A percentile compares a stretch with the other conserved stretches of the same genome.
phyloP scores from a whole-genome alignment of 1,140 invertebrate species.

The Meloidogyne floridensis region DNA sequence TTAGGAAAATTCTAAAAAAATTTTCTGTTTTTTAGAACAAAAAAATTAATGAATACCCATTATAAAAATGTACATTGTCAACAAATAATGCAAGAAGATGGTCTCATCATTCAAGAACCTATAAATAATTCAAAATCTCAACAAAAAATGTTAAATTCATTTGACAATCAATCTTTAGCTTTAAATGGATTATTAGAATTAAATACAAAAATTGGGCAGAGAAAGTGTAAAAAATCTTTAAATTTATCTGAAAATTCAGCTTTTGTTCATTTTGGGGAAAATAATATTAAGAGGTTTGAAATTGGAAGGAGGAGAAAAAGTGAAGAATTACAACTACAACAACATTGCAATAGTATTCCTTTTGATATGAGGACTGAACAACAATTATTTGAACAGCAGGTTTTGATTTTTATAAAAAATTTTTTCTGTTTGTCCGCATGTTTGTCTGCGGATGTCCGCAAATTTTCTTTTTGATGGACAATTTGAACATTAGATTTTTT shows the following conservation, averaged over 20 bases:
- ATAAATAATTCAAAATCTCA: not conserved
- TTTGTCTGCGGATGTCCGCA: no score
- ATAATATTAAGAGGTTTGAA: not conserved
- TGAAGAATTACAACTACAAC: not conserved
- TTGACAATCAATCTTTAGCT: not conserved
- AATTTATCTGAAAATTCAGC: not conserved
- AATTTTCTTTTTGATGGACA: no score
- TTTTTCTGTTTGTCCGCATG: no score
- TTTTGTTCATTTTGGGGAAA: not conserved
- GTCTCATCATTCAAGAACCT: not conserved
- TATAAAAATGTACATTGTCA: slow-evolving; percentile 3
- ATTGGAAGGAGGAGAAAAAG: not conserved
- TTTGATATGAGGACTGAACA: not conserved
- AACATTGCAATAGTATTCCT: not conserved
- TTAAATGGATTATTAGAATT: slow-evolving; percentile 1
- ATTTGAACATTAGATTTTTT: no score
- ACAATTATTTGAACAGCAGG: not conserved
- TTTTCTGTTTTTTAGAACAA: slow-evolving; percentile 20
- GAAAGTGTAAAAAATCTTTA: not conserved
- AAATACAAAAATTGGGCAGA: not conserved
- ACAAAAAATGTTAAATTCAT: not conserved
- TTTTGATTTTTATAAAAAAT: no score
- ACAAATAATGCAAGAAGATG: not conserved
- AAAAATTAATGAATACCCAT: slow-evolving; percentile 20
- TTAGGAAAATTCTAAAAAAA: not conserved